Evolutionary conservation across 2,888 invertebrate genomes (phyloP).

Genomic region (Himalopsyche tibetana): DNA sequence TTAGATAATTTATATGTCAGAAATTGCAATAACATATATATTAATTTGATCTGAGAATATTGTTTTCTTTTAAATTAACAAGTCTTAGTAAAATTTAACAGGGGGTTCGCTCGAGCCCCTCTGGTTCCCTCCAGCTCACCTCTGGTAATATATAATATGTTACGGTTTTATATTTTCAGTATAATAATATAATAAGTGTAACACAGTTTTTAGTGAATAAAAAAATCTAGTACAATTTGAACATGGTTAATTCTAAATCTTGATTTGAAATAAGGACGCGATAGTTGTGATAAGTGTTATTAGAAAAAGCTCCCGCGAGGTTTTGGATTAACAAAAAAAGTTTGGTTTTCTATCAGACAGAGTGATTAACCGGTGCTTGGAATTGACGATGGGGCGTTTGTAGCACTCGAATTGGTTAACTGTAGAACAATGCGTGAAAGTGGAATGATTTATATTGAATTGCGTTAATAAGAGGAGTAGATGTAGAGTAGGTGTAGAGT

Average conservation of each 20-base stretch:
- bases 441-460: background rate
- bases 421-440: background rate
- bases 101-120: no score
- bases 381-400: background rate
- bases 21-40: no score
- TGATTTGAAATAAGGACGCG: background rate
- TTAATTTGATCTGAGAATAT: no score
- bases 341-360: background rate
- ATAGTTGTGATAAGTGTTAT: slow-evolving; percentile 7
- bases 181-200: no score
- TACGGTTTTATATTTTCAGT: no score
- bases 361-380: slow-evolving; percentile 13
- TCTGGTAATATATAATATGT: no score
- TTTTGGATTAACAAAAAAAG: background rate
- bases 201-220: background rate
- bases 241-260: background rate
- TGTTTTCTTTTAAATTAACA: no score
- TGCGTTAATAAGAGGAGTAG: no score
- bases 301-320: slow-evolving; percentile 10
- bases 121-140: no score
- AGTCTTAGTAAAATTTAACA: no score
- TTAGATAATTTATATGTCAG: no score
- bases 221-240: background rate
- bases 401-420: background rate
- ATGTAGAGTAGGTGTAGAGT: no score